These are phyloP conservation scores for Pagetopsis macropterus DNA, from an alignment of 2,797 vertebrate genomes.

Conservation along the genomic window DNA sequence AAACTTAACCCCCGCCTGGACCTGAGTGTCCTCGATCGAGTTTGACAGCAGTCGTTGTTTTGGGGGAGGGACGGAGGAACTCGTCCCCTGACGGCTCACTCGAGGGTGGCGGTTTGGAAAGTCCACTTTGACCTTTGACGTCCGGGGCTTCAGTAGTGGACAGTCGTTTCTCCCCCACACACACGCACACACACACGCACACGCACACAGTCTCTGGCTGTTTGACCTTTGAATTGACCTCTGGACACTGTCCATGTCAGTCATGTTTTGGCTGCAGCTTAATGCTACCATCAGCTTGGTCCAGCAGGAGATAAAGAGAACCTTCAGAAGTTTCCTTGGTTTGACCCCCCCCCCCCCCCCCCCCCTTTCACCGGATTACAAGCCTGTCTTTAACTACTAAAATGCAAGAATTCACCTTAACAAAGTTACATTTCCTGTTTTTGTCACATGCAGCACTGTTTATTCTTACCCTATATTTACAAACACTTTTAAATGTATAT, in stretches of 20 bases:
- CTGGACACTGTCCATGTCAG: slow-evolving; percentile 57
- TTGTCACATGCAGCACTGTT: neutral
- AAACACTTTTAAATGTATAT: neutral
- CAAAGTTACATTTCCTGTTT: too few relatives aligned
- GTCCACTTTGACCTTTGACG: slow-evolving; percentile 70
- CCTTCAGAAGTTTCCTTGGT: slow-evolving; percentile 1
- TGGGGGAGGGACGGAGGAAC: slow-evolving; percentile 39
- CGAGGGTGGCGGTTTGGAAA: slow-evolving; percentile 70
- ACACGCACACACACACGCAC: neutral
- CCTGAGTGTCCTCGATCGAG: slow-evolving; percentile 41
- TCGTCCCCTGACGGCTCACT: slow-evolving; percentile 57
- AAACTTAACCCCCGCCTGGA: slow-evolving; percentile 45
- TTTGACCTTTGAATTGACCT: slow-evolving; percentile 61
- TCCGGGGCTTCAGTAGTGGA: slow-evolving; percentile 39
- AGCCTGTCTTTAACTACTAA: too few relatives aligned
- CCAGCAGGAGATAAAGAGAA: neutral
- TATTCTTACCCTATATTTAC: neutral
- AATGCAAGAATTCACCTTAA: too few relatives aligned
- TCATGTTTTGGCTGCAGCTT: slow-evolving; percentile 33
- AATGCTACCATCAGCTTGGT: neutral
- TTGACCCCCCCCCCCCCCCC: fast-evolving
- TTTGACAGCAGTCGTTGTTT: slow-evolving; percentile 66
- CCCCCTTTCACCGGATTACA: too few relatives aligned
- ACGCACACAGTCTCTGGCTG: slow-evolving; percentile 47
- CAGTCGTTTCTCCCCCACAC: neutral